These are phyloP conservation scores for Mesitornis unicolor DNA, from an alignment of 2,113 vertebrate genomes.

Conservation along the genomic window DNA sequence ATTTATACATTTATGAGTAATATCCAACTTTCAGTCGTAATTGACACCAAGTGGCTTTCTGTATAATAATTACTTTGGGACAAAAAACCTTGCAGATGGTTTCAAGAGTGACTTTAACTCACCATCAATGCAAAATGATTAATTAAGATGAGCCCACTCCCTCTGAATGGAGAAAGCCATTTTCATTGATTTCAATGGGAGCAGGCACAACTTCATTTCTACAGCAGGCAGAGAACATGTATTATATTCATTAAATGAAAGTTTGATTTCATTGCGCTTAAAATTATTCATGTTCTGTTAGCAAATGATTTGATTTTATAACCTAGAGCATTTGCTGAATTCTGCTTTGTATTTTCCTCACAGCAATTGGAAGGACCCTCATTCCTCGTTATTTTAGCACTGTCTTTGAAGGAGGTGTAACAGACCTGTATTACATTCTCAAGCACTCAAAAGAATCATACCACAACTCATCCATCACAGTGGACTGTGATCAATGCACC, in stretches of 20 bases:
- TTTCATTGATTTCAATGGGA: constrained; percentile 17
- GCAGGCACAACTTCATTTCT: neutral
- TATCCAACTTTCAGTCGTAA: neutral
- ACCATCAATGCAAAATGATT: neutral
- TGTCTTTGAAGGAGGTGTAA: constrained; percentile 97
- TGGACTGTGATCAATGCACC: constrained; percentile 98
- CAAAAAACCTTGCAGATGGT: constrained; percentile 27
- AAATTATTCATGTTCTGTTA: constrained; percentile 30
- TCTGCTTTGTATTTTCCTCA: constrained; percentile 71
- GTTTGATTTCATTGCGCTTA: constrained; percentile 30
- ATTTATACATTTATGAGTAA: constrained; percentile 15
- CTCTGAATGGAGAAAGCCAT: constrained; percentile 1
- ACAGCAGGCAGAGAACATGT: neutral
- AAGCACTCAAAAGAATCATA: constrained; percentile 99
- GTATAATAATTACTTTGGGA: constrained; percentile 16
- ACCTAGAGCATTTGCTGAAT: constrained; percentile 54
- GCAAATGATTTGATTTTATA: constrained; percentile 43
- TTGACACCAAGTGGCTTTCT: neutral
- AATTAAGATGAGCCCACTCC: neutral
- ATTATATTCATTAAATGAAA: constrained; percentile 33
- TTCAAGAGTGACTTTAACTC: constrained; percentile 15
- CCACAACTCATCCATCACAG: constrained; percentile 98
- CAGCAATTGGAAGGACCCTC: constrained; percentile 97
- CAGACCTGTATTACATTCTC: constrained; percentile 97
- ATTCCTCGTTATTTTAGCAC: constrained; percentile 99